Evolutionary conservation across 2,888 invertebrate species (phyloP), one percentile per base, ranked within the genome.

Genomic region (Phaonia tiefii): DNA sequence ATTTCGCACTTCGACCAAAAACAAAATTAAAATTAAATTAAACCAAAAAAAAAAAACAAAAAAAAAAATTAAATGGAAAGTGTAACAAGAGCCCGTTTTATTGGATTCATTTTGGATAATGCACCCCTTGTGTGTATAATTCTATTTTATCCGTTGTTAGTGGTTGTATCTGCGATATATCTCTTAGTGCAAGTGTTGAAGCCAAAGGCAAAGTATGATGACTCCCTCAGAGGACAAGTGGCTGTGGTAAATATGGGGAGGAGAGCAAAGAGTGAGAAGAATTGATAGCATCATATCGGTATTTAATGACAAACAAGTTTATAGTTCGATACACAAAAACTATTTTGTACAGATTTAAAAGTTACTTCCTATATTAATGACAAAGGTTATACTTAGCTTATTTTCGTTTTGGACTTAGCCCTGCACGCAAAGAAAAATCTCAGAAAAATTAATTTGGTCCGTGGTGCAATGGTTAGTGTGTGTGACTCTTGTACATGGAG

Each of bases 181-280:
- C 42, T 56, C 7, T 15, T 71, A 20, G 39, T 66, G 44, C 66
- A 71, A 66, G 65, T 37, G n/a, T 22, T 71, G 0, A 44, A 31
- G 4, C 3, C 3, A 31, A 31, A 8, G 3, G 31, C 4, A 44
- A 66, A 71, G 37, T 37, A 56, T 5, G 39, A 46, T 25, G 13
- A 37, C 37, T 31, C 37, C 7, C 10, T 76, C 2, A 56, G 42
- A 20, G 65, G 56, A 22, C 31, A 71, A 71, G 71, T 76, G 37
- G 76, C 76, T 20, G 76, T 76, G 71, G 76, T 76, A 69, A 71
- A 54, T 31, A 58, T 31, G 31, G 31, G 31, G 8, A 31, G 7
- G 26, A 67, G 37, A 54, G 1, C n/a, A 25, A 56, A n/a, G n/a
- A n/a, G n/a, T n/a, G n/a, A n/a, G n/a, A n/a, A n/a, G n/a, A n/a